Conservation (phyloP, 2,888 invertebrate species). For the Oxystoma pomonae region DNA sequence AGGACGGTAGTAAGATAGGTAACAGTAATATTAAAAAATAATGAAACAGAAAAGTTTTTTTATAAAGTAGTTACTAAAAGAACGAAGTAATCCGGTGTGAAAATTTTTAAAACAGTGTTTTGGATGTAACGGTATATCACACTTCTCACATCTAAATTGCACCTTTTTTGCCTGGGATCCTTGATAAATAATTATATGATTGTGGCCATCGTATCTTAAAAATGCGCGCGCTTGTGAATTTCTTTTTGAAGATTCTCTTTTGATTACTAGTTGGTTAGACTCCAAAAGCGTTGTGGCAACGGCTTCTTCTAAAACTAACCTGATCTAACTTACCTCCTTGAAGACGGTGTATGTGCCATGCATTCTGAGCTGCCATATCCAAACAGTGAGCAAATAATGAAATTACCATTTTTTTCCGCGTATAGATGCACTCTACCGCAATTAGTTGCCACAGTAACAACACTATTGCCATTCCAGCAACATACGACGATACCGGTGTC, state of each 20-base stretch:
- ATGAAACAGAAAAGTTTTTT: too few species aligned
- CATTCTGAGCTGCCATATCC: not conserved
- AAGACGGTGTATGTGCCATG: not conserved
- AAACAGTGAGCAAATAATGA: not conserved
- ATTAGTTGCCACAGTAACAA: not conserved
- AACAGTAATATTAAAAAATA: too few species aligned
- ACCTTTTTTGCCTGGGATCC: too few species aligned
- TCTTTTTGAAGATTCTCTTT: not conserved
- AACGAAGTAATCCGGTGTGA: too few species aligned
- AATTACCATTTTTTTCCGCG: not conserved
- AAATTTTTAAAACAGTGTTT: not conserved
- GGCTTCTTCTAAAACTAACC: not conserved
- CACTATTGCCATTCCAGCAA: slow-evolving; percentile 1
- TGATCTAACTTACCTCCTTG: not conserved
- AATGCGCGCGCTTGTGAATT: not conserved
- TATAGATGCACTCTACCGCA: not conserved
- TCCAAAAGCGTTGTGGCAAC: not conserved
- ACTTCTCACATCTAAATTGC: too few species aligned
- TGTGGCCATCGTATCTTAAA: not conserved
- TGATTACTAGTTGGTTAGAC: not conserved
- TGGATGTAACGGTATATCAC: not conserved
- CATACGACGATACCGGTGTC: not conserved
- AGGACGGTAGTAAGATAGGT: too few species aligned
- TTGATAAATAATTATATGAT: not conserved
- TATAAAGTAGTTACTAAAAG: too few species aligned